A percentile compares a stretch with the other conserved stretches of the same genome.
phyloP scores from a whole-genome alignment of 2,113 vertebrate genomes.

The Coptodon bakossiorum region DNA sequence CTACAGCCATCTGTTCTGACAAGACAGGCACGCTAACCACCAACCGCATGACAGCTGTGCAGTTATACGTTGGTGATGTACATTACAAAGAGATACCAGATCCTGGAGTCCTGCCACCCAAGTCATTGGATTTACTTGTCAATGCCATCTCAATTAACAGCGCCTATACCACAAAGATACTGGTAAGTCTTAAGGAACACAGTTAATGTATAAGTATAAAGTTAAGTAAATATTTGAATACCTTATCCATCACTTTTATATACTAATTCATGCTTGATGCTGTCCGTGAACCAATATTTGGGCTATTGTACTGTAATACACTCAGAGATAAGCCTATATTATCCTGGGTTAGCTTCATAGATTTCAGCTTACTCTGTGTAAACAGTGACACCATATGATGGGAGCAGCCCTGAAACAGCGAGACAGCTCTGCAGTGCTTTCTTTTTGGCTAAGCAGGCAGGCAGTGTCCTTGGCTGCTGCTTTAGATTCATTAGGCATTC shows the following conservation, averaged over 20 bases:
- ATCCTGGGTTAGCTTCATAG: not conserved
- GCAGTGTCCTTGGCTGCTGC: conserved; percentile 49
- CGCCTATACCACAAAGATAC: conserved; percentile 93
- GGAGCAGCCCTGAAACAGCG: not conserved
- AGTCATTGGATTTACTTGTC: conserved; percentile 84
- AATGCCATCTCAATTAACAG: conserved; percentile 94
- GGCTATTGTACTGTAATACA: not conserved
- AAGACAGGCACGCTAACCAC: conserved; percentile 96
- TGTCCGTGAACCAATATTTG: not conserved
- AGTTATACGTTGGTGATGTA: conserved; percentile 81
- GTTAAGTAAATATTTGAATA: not conserved
- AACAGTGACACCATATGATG: not conserved
- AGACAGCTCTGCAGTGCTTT: conserved; percentile 23
- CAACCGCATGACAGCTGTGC: conserved; percentile 95
- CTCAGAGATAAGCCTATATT: not conserved
- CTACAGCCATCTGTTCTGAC: conserved; percentile 97
- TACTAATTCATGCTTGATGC: not conserved
- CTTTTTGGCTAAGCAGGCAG: conserved; percentile 14
- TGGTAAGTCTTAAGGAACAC: conserved; percentile 73
- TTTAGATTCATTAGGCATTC: conserved; percentile 48
- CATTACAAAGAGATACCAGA: conserved; percentile 92
- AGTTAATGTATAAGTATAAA: not conserved
- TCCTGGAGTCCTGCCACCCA: conserved; percentile 77
- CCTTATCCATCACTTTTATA: not conserved
- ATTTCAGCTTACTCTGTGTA: not conserved